Conservation (phyloP, 2,888 invertebrate genomes). For the Drosophila merina region DNA sequence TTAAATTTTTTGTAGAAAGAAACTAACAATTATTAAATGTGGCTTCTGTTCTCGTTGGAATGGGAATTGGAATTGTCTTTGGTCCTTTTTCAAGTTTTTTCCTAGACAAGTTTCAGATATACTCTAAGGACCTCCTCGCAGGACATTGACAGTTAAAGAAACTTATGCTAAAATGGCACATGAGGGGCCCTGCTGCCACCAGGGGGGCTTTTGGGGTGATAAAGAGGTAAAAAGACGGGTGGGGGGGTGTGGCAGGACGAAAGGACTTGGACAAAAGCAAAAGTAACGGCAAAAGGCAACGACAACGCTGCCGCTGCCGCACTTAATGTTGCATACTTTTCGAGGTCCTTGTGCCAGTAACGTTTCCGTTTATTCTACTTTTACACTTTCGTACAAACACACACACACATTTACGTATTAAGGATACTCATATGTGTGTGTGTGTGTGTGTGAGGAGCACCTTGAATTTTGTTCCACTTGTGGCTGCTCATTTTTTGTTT, state of each 20-base stretch:
- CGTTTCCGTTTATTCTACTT: slow-evolving; percentile 75
- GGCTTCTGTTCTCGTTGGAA: background rate
- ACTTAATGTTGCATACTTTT: slow-evolving; percentile 77
- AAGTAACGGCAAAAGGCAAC: slow-evolving; percentile 19
- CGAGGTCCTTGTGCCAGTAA: slow-evolving; percentile 76
- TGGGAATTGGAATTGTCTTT: background rate
- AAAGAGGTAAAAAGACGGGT: slow-evolving; percentile 10
- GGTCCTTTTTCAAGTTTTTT: background rate
- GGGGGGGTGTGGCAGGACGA: background rate
- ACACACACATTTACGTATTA: background rate
- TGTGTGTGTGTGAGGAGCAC: slow-evolving; percentile 4
- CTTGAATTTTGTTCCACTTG: slow-evolving; percentile 27
- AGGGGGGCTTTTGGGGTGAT: background rate
- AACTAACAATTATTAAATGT: background rate
- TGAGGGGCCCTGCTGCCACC: slow-evolving; percentile 41
- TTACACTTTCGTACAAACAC: slow-evolving; percentile 43
- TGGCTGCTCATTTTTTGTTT: slow-evolving; percentile 18
- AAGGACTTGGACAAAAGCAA: slow-evolving; percentile 5
- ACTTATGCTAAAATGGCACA: slow-evolving; percentile 67
- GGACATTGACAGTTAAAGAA: slow-evolving; percentile 45
- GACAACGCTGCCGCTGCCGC: slow-evolving; percentile 43
- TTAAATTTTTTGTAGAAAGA: background rate
- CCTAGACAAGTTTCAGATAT: background rate
- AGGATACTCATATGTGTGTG: background rate
- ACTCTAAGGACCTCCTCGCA: slow-evolving; percentile 16